phyloP scores from a whole-genome alignment of 2,113 vertebrate genomes.

The Bagarius yarrelli region DNA sequence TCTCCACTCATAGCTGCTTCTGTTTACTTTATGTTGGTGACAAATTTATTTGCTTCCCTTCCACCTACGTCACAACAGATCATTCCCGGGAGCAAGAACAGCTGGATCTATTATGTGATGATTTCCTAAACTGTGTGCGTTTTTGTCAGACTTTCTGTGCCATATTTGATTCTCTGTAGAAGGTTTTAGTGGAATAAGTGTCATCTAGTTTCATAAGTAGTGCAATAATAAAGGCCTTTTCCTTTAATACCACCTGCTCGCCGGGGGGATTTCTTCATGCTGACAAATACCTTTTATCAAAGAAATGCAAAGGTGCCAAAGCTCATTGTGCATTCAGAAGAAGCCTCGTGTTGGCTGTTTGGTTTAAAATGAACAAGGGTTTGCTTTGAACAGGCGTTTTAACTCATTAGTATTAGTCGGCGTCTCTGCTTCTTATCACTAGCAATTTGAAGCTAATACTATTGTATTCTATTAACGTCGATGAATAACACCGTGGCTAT shows the following conservation, averaged over 20 bases:
- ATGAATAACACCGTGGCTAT: background rate
- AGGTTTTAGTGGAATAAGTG: constrained; percentile 32
- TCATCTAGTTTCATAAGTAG: constrained; percentile 33
- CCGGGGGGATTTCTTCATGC: constrained; percentile 33
- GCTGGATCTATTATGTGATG: constrained; percentile 5
- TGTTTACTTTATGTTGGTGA: constrained; percentile 22
- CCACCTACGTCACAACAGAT: constrained; percentile 40
- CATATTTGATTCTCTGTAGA: constrained; percentile 25
- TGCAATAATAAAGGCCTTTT: constrained; percentile 23
- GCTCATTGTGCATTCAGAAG: constrained; percentile 46
- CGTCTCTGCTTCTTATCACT: constrained; percentile 4
- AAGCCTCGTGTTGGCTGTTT: constrained; percentile 19
- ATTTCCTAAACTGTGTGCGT: constrained; percentile 28
- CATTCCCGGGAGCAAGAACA: constrained; percentile 29
- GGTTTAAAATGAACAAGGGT: constrained; percentile 45
- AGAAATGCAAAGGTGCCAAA: constrained; percentile 40
- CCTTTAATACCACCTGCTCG: constrained; percentile 31
- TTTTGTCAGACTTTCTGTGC: constrained; percentile 25
- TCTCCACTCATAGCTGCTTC: constrained; percentile 23
- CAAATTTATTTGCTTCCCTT: constrained; percentile 36
- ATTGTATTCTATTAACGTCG: background rate
- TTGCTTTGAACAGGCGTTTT: constrained; percentile 37
- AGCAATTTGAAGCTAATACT: background rate
- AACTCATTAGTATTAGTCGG: constrained; percentile 33
- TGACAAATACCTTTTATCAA: constrained; percentile 44